phyloP scores from a whole-genome alignment of 2,888 invertebrate genomes.

The Clepsis dumicolana region DNA sequence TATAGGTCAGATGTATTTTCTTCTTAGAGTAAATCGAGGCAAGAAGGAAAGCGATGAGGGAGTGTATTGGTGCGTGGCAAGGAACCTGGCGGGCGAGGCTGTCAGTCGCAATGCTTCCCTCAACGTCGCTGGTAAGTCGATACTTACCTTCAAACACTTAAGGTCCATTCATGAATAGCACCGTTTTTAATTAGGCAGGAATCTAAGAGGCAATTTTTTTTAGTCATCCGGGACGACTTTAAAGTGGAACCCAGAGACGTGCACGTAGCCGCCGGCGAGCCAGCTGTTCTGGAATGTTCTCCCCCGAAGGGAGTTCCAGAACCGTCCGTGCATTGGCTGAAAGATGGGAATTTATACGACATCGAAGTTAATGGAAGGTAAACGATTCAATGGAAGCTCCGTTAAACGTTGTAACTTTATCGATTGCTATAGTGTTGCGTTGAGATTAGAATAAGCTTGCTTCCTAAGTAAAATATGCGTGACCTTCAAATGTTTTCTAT shows the following conservation, averaged over 20 bases:
- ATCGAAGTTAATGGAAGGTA: slow-evolving; percentile 88
- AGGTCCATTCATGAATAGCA: slow-evolving; percentile 1
- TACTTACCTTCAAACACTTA: background rate
- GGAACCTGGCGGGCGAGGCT: slow-evolving; percentile 95
- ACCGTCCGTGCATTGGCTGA: slow-evolving; percentile 96
- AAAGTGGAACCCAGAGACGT: slow-evolving; percentile 95
- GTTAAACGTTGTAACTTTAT: background rate
- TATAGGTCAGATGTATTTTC: slow-evolving; percentile 43
- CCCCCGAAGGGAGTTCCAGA: slow-evolving; percentile 98
- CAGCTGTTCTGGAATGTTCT: slow-evolving; percentile 95
- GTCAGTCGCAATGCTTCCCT: slow-evolving; percentile 97
- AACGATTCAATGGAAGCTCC: slow-evolving; percentile 40
- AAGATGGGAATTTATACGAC: slow-evolving; percentile 88
- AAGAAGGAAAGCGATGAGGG: slow-evolving; percentile 98
- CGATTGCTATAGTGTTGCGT: background rate
- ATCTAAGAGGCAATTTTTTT: slow-evolving; percentile 50
- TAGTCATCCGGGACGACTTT: slow-evolving; percentile 98
- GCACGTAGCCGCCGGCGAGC: slow-evolving; percentile 96
- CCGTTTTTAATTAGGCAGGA: slow-evolving; percentile 20
- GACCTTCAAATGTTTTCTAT: background rate
- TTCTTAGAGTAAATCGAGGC: slow-evolving; percentile 93
- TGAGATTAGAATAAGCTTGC: background rate
- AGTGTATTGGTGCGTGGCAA: slow-evolving; percentile 98
- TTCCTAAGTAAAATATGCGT: background rate
- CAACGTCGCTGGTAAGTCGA: slow-evolving; percentile 94